Conservation (phyloP, 2,797 vertebrate genomes). For the Pangasius sanitwongsei region DNA sequence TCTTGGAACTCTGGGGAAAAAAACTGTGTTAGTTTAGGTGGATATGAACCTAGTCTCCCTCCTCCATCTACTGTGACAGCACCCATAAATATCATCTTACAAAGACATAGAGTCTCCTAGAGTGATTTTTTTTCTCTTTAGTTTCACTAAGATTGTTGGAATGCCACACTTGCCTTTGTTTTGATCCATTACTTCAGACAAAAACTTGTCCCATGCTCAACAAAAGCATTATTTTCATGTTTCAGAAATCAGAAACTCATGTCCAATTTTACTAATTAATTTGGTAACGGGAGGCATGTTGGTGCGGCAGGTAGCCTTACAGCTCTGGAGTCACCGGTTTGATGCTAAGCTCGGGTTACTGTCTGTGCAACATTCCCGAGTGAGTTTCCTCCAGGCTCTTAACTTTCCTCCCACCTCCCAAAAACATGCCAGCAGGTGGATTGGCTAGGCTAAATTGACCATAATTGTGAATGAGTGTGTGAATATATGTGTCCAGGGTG, state of each 20-base stretch:
- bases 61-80: background rate
- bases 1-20: background rate
- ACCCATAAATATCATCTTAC: background rate
- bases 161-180: background rate
- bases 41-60: background rate
- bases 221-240: background rate
- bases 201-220: background rate
- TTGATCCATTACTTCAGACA: background rate
- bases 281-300: background rate
- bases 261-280: background rate
- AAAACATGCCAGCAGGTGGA: background rate
- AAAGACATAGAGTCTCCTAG: background rate
- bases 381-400: background rate
- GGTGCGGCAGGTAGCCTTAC: background rate
- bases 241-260: background rate
- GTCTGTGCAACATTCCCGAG: background rate
- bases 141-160: background rate
- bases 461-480: background rate
- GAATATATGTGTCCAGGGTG: background rate
- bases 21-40: background rate
- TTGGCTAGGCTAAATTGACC: no score
- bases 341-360: background rate
- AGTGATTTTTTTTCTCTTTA: background rate
- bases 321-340: background rate
- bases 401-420: background rate